phyloP scores from a whole-genome alignment of 2,797 vertebrate genomes.

The Caiman crocodilus region DNA sequence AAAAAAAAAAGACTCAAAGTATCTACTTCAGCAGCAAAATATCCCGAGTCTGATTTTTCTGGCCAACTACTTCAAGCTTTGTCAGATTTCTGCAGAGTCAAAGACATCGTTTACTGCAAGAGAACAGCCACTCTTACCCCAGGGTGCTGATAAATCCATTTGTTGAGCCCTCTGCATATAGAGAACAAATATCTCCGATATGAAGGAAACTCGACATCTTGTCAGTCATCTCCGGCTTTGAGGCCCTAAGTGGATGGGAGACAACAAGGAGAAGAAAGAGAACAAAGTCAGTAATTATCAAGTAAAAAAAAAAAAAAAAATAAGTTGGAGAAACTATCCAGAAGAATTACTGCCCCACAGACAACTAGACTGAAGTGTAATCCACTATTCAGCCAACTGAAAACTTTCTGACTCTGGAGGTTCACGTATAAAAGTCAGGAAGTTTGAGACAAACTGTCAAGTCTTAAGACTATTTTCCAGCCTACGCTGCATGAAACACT shows the following conservation, averaged over 20 bases:
- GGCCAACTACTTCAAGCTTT: background rate
- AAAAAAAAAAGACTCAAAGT: background rate
- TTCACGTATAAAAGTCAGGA: constrained; percentile 29
- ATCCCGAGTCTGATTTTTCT: background rate
- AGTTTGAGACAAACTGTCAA: background rate
- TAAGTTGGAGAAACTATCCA: no score
- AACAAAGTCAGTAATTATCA: background rate
- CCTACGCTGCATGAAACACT: background rate
- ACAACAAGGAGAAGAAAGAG: constrained; percentile 3
- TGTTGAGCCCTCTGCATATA: constrained; percentile 97
- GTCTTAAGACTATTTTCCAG: background rate
- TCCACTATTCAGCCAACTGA: fast-evolving
- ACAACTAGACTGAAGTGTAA: background rate
- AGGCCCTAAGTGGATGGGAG: constrained; percentile 77
- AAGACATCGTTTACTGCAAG: background rate
- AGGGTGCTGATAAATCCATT: constrained; percentile 99
- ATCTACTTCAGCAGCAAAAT: background rate
- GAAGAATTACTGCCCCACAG: background rate
- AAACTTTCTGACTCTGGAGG: background rate
- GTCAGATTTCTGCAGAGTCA: background rate
- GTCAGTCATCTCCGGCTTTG: constrained; percentile 92
- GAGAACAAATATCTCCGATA: constrained; percentile 98
- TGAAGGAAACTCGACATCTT: constrained; percentile 99
- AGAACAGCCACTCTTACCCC: constrained; percentile 88
- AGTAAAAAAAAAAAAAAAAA: background rate